Percentiles rank a stretch among this genome's conserved stretches.
Conservation (phyloP, 1,140 invertebrate genomes). For the Drosophila miranda region DNA sequence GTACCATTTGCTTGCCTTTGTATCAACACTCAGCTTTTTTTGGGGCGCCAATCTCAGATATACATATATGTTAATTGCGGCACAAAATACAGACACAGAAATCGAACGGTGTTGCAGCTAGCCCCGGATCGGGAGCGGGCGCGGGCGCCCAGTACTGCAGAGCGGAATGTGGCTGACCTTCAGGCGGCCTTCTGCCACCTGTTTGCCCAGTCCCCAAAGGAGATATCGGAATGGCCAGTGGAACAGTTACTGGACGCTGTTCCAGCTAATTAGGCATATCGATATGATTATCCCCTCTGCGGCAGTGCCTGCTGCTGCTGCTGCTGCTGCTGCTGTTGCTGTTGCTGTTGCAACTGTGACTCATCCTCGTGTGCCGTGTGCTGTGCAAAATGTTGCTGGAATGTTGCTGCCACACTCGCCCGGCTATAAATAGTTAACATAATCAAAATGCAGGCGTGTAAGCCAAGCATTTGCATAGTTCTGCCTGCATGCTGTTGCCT, state of each 20-base stretch:
- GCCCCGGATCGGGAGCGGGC: conserved; percentile 1
- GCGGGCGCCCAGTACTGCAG: neutral
- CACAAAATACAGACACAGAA: conserved; percentile 9
- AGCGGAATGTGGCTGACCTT: conserved; percentile 63
- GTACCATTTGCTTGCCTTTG: neutral
- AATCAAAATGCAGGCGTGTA: conserved; percentile 78
- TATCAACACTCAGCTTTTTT: conserved; percentile 18
- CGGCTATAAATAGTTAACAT: conserved; percentile 75
- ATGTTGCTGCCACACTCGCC: conserved; percentile 33
- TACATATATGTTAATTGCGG: conserved; percentile 10
- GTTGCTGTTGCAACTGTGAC: conserved; percentile 30
- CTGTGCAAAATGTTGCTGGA: conserved; percentile 44
- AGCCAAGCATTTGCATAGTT: conserved; percentile 74
- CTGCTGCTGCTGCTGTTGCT: conserved; percentile 12
- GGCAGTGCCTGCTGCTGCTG: conserved; percentile 22
- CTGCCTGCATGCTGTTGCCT: conserved; percentile 36
- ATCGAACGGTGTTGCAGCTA: conserved; percentile 21
- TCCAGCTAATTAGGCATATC: conserved; percentile 67
- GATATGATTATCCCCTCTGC: conserved; percentile 48
- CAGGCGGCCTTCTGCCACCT: conserved; percentile 47
- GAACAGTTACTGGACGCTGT: conserved; percentile 20
- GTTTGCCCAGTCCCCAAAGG: conserved; percentile 51
- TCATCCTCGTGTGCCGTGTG: conserved; percentile 22
- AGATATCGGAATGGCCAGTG: conserved; percentile 39
- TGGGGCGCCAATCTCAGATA: conserved; percentile 10